These are phyloP conservation scores for Mastigias papua DNA, from an alignment of 30 jellyfish, hydroid and myxozoan species.

Conservation along the genomic window DNA sequence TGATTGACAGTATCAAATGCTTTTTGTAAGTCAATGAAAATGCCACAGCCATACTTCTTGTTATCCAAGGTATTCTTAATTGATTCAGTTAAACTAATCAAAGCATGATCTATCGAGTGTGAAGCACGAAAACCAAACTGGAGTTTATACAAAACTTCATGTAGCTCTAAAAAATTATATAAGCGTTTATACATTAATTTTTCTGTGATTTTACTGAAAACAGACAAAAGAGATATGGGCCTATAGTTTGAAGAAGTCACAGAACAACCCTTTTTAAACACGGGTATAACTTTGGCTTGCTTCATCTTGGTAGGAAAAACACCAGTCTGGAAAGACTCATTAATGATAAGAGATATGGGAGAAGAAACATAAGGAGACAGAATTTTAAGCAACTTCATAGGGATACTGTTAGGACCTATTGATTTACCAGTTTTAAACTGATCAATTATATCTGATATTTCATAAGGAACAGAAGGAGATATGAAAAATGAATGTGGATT, in stretches of 20 bases:
- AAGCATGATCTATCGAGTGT: slow-evolving; percentile 36
- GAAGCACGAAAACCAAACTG: slow-evolving; percentile 71
- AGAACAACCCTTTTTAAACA: slow-evolving; percentile 44
- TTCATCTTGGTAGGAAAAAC: slow-evolving; percentile 43
- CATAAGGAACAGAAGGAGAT: slow-evolving; percentile 21
- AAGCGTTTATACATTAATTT: slow-evolving; percentile 53
- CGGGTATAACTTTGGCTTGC: slow-evolving; percentile 60
- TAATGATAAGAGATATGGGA: slow-evolving; percentile 38
- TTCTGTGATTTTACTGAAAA: slow-evolving; percentile 46
- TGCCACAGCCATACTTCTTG: slow-evolving; percentile 55
- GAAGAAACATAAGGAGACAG: slow-evolving; percentile 50
- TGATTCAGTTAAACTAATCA: background rate
- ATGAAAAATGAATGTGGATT: background rate
- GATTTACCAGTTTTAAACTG: slow-evolving; percentile 70
- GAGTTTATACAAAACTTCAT: slow-evolving; percentile 35
- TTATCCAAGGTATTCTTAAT: background rate
- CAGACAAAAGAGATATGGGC: slow-evolving; percentile 60
- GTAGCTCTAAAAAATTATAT: slow-evolving; percentile 26
- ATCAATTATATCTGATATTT: slow-evolving; percentile 43
- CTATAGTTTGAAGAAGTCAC: slow-evolving; percentile 33
- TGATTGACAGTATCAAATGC: slow-evolving; percentile 51
- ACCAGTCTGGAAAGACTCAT: slow-evolving; percentile 62
- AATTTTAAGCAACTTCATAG: slow-evolving; percentile 43
- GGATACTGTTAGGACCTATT: slow-evolving; percentile 64
- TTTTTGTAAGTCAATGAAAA: slow-evolving; percentile 26